Evolutionary conservation across 1,140 invertebrate species (phyloP).

Genomic region (Lasaia peninsularis): DNA sequence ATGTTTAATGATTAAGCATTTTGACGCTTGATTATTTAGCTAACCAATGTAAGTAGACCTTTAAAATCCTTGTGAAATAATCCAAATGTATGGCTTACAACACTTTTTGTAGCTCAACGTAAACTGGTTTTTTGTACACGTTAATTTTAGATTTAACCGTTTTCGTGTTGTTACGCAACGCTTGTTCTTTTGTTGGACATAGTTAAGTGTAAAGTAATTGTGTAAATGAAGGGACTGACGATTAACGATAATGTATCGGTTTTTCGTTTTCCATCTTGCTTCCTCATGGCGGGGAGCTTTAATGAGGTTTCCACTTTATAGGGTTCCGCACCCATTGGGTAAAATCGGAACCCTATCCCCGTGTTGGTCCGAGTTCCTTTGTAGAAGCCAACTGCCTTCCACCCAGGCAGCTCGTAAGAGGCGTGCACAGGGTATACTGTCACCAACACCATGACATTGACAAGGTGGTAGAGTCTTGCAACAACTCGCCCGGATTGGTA

Average conservation of each 20-base stretch:
- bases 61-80: conserved; percentile 25
- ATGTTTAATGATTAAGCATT: conserved; percentile 72
- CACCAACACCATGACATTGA: no score
- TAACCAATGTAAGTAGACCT: conserved; percentile 36
- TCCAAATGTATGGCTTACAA: conserved; percentile 14
- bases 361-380: no score
- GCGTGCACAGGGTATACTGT: no score
- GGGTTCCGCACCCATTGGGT: no score
- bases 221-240: conserved; percentile 42
- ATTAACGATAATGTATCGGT: conserved; percentile 16
- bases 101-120: conserved; percentile 28
- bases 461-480: no score
- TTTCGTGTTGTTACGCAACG: conserved; percentile 67
- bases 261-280: conserved; percentile 12
- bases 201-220: conserved; percentile 53
- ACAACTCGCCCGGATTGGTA: no score
- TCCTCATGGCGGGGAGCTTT: not conserved
- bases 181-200: conserved; percentile 51
- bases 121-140: conserved; percentile 50
- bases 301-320: not conserved
- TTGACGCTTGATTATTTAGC: conserved; percentile 57
- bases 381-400: no score
- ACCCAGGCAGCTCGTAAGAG: no score
- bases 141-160: conserved; percentile 71
- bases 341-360: no score